phyloP scores from a whole-genome alignment of 2,113 vertebrate species.

The Apaloderma vittatum region DNA sequence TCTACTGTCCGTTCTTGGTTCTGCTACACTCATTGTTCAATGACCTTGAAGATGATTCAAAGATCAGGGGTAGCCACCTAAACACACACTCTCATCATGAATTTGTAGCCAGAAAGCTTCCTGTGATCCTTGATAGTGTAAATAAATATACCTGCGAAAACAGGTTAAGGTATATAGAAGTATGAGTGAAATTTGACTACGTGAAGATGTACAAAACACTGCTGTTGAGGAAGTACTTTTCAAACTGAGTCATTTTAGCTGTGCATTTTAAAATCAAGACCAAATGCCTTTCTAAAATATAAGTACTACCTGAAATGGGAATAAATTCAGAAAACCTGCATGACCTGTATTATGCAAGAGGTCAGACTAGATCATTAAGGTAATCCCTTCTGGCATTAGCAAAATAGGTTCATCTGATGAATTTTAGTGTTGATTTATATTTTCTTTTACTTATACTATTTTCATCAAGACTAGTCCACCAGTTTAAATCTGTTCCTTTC shows the following conservation, averaged over 20 bases:
- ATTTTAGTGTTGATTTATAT: constrained; percentile 10
- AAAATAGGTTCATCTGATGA: neutral
- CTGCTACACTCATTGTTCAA: neutral
- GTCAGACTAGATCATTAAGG: neutral
- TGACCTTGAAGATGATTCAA: neutral
- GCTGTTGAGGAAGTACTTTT: neutral
- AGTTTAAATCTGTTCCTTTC: neutral
- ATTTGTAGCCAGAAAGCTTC: neutral
- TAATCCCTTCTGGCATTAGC: neutral
- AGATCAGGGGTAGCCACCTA: neutral
- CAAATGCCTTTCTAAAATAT: neutral
- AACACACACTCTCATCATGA: neutral
- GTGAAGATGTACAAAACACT: neutral
- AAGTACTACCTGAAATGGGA: neutral
- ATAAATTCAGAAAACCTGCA: neutral
- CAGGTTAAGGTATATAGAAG: neutral
- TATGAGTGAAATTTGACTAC: neutral
- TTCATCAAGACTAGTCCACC: neutral
- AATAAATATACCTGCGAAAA: neutral
- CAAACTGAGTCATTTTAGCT: neutral
- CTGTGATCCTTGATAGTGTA: neutral
- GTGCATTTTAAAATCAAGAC: neutral
- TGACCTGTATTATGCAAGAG: neutral
- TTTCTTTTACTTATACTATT: neutral
- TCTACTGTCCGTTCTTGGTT: neutral